These are phyloP conservation scores for Toxonevra muliebris DNA, from an alignment of 2,888 invertebrate genomes.

Conservation along the genomic window DNA sequence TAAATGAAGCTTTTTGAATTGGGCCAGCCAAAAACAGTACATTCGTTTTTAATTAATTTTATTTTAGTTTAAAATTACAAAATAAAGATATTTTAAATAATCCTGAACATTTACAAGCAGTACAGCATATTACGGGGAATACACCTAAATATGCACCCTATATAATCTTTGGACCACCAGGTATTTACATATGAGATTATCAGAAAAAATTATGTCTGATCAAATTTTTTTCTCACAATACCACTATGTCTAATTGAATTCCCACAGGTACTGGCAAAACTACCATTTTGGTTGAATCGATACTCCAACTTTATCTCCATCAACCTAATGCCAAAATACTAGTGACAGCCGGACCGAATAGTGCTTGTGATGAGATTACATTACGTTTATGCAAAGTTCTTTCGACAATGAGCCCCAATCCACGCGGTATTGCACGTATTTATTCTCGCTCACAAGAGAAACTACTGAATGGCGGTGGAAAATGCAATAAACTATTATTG, in stretches of 20 bases:
- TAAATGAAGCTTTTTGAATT: too few relatives aligned
- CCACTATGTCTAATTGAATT: too few relatives aligned
- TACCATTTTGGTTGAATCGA: constrained; percentile 75
- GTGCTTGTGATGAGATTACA: constrained; percentile 76
- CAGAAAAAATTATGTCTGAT: constrained; percentile 34
- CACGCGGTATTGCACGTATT: constrained; percentile 63
- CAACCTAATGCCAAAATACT: constrained; percentile 67
- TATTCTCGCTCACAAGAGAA: constrained; percentile 62
- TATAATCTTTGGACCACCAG: constrained; percentile 87
- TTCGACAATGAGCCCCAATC: constrained; percentile 11
- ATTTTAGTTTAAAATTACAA: constrained; percentile 39
- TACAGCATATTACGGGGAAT: constrained; percentile 73
- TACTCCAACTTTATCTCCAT: constrained; percentile 69
- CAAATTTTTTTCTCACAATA: too few relatives aligned
- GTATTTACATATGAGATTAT: constrained; percentile 56
- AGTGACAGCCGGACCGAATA: constrained; percentile 76
- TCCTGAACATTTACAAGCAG: constrained; percentile 72
- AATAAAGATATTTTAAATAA: constrained; percentile 66
- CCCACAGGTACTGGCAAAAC: constrained; percentile 73
- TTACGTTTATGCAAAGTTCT: constrained; percentile 61
- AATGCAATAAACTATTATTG: constrained; percentile 56
- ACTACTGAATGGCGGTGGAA: constrained; percentile 55
- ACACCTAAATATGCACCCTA: constrained; percentile 76
- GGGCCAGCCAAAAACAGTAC: too few relatives aligned
- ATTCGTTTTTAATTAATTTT: too few relatives aligned